A percentile compares a stretch with the other conserved stretches of the same genome.
These are phyloP conservation scores for Agrilus mali DNA, from an alignment of 2,888 invertebrate genomes.

Conservation along the genomic window DNA sequence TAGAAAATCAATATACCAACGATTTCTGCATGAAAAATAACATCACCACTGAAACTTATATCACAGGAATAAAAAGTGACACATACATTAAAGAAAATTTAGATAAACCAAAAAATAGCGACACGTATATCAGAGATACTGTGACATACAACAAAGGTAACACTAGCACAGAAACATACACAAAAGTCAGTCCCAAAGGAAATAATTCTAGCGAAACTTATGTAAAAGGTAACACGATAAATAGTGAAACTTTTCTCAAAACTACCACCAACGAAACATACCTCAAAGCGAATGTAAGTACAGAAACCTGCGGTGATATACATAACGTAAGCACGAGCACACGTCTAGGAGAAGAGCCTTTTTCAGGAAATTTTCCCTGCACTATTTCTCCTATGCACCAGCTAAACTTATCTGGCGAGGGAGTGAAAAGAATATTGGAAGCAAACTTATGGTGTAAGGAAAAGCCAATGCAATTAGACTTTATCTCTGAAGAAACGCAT, in stretches of 20 bases:
- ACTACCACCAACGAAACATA: constrained; percentile 31
- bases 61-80: constrained; percentile 4
- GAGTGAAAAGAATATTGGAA: constrained; percentile 22
- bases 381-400: background rate
- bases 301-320: constrained; percentile 12
- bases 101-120: no score
- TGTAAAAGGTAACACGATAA: constrained; percentile 32
- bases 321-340: background rate
- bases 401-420: constrained; percentile 16
- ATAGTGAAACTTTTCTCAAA: constrained; percentile 20
- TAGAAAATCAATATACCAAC: no score
- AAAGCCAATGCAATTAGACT: constrained; percentile 28
- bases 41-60: background rate
- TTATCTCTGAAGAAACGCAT: constrained; percentile 41
- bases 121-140: background rate
- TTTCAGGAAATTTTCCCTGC: background rate
- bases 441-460: constrained; percentile 31
- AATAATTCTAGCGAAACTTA: constrained; percentile 40
- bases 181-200: constrained; percentile 1
- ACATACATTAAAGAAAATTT: background rate
- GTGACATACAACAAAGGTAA: constrained; percentile 4
- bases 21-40: no score
- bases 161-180: constrained; percentile 9
- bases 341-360: background rate
- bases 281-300: constrained; percentile 33